Evolutionary conservation across 2,888 invertebrate species (phyloP), one percentile per base, ranked within the genome.

Genomic region (Sarcophaga caerulescens): DNA sequence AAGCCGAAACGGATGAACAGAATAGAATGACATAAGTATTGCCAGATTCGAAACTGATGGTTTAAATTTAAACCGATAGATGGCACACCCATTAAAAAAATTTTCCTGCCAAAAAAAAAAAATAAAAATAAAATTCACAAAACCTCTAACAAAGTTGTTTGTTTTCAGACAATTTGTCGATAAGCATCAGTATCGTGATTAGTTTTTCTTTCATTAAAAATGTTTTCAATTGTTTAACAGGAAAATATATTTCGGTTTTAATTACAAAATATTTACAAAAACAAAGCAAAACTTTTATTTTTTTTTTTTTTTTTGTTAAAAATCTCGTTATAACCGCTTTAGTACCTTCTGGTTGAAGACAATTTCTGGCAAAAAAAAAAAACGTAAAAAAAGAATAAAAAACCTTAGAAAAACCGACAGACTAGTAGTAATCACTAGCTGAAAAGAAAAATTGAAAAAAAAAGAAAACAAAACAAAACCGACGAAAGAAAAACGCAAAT

Each of bases 381-480:
- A n/a, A 45, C 47, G 3, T 0, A 59, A 69, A 5, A 19, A 47
- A 35, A 25, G 62, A 19, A 10, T 12, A 44, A 60, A 11, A 35
- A 35, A 35, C 35, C 35, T 6, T 35, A 8, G 35, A 45, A 65
- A 73, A 57, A 57, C 21, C 25, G 25, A 57, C 52, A 74, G 66
- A 45, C 68, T 80, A 76, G 63, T 80, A 76, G 63, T 35, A 35
- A 76, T 59, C 75, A 74, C 17, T 63, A 47, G 25, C 14, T 21
- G 1, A 10, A 60, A 8, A 19, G 12, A 74, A 14, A 63, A 75
- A 70, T 8, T 6, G 47, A 59, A 19, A 69, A 75, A 10, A 35
- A 44, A 74, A 5, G 12, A 47, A 10, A 45, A 66, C 5, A 23
- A 44, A 66, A 23, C 14, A 68, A 68, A 76, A n/a, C n/a, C n/a